These are phyloP conservation scores for Zonitis immaculata DNA, from an alignment of 2,888 invertebrate species.

Conservation along the genomic window DNA sequence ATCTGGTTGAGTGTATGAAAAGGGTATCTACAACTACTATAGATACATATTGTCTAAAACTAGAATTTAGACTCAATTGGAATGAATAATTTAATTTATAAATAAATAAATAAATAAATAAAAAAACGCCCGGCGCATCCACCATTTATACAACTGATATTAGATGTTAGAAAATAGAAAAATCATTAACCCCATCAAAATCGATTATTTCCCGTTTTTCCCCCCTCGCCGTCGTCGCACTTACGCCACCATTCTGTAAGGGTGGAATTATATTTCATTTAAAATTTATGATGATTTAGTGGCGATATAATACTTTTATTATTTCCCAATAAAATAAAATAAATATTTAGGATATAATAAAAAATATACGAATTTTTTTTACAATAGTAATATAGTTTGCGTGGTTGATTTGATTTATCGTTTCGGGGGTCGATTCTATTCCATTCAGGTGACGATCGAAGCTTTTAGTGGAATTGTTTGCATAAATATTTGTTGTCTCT, in stretches of 20 bases:
- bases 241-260: background rate
- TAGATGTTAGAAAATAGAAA: no score
- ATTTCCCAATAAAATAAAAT: background rate
- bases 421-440: no score
- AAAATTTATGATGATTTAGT: constrained; percentile 28
- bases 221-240: background rate
- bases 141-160: background rate
- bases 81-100: background rate
- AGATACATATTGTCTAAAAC: background rate
- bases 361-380: no score
- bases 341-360: background rate
- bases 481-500: background rate
- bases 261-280: constrained; percentile 10
- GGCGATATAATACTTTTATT: constrained; percentile 15
- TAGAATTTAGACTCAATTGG: background rate
- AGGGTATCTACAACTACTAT: background rate
- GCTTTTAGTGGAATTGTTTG: no score
- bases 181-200: no score
- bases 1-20: constrained; percentile 4
- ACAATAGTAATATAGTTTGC: no score
- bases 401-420: no score
- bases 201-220: no score
- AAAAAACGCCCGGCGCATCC: background rate
- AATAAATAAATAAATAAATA: background rate
- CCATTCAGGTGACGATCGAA: no score